Evolutionary conservation across 2,888 invertebrate species (phyloP), one percentile per base, ranked within the genome.

Genomic region (Pristionchus entomophagus): DNA sequence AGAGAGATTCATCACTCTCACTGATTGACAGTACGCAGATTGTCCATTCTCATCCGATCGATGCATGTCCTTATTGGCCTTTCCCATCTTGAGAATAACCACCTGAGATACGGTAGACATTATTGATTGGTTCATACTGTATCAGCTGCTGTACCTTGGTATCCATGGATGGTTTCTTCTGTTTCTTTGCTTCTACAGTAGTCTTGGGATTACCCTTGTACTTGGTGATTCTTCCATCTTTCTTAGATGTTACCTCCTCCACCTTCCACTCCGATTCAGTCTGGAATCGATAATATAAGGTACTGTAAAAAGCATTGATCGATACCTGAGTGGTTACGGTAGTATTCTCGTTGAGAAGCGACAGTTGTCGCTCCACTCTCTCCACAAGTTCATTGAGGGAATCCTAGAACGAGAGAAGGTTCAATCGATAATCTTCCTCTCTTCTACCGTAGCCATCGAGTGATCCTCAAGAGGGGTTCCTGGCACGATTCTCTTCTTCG

Each of bases 1-100:
- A 35, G 83, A 84, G 32, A 84, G 83, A 65, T 84, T 84, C 51
- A 65, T 65, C 4, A 84, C 65, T 62, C 83, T 62, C 22, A 84
- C 83, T 45, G 65, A 65, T 32, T 84, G 83, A 17, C 51, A 49
- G 49, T 84, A 84, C 14, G 59, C 51, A 19, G 32, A 0, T n/a
- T 49, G n/a, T 14, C 51, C 78, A 51, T 6, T 10, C 5, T 49
- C 78, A 22, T 49, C 49, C 22, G 78, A 51, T 80, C 51, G 32
- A 51, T 51, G 51, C 1, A 80, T 10, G 32, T 80, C 78, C 10
- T 51, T 35, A 26, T 32, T 56, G 4, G 56, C 35, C 32, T 82
- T 56, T 59, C 83, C 83, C 65, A 65, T 65, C 65, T 84, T 84
- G 29, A 84, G 62, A 19, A 84, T 49, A 2, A 53, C 83, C 6